Evolutionary conservation across 2,113 vertebrate genomes (phyloP).

Genomic region (Centrocercus urophasianus): DNA sequence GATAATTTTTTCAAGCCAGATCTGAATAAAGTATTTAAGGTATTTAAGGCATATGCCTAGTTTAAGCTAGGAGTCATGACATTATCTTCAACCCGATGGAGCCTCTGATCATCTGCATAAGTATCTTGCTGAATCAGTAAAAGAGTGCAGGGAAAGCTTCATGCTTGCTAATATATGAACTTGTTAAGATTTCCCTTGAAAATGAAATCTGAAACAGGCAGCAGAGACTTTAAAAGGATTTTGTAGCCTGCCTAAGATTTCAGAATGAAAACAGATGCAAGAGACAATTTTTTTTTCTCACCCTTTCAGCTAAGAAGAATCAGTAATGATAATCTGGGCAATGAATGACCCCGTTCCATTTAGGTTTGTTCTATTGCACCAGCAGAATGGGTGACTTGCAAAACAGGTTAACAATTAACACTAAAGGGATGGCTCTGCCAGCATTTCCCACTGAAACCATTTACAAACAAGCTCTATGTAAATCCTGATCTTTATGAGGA

Average conservation of each 20-base stretch:
- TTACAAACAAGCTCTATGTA: not conserved
- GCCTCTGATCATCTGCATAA: not conserved
- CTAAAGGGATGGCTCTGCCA: not conserved
- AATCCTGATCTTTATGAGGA: not conserved
- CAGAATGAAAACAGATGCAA: not conserved
- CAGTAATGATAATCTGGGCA: not conserved
- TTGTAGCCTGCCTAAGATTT: not conserved
- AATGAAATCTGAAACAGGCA: constrained; percentile 15
- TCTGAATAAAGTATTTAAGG: not conserved
- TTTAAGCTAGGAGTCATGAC: not conserved
- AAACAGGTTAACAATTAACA: not conserved
- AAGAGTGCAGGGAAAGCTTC: not conserved
- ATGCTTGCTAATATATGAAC: not conserved
- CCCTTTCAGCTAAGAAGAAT: not conserved
- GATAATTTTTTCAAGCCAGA: not conserved
- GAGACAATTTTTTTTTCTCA: not conserved
- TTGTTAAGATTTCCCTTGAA: not conserved
- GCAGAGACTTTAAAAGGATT: not conserved
- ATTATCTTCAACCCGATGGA: not conserved
- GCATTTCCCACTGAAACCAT: not conserved
- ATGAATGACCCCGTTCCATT: not conserved
- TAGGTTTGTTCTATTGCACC: not conserved
- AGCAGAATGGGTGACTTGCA: constrained; percentile 3
- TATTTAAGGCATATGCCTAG: not conserved
- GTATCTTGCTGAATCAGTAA: not conserved